Conservation (phyloP, 1,140 invertebrate genomes). For the Listronotus oregonensis region DNA sequence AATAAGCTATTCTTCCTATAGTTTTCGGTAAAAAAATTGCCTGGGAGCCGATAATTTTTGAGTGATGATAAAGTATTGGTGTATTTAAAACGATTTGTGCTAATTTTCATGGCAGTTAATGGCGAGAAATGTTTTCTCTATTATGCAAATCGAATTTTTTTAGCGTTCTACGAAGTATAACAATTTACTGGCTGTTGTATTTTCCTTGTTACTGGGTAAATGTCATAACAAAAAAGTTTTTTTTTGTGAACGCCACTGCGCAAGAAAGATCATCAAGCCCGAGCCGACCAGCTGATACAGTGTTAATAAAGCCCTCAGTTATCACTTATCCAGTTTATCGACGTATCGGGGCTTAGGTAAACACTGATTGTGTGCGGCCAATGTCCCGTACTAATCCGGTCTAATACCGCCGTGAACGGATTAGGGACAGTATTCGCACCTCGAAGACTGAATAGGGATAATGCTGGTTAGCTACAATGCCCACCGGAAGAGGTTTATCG, state of each 20-base stretch:
- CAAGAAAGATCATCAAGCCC: background rate
- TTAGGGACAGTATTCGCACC: conserved; percentile 43
- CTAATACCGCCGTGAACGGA: conserved; percentile 38
- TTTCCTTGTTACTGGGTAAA: too few species aligned
- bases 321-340: conserved; percentile 41
- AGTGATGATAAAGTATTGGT: too few species aligned
- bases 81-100: too few species aligned
- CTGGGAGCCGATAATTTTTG: too few species aligned
- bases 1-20: too few species aligned
- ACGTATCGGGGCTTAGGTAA: conserved; percentile 47
- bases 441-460: conserved; percentile 32
- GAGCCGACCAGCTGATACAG: conserved; percentile 24
- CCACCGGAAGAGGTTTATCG: conserved; percentile 38
- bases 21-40: too few species aligned
- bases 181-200: too few species aligned
- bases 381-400: conserved; percentile 45
- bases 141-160: too few species aligned
- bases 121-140: too few species aligned
- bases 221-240: too few species aligned
- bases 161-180: too few species aligned
- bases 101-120: too few species aligned
- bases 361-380: conserved; percentile 45
- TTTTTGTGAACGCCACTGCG: background rate
- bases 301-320: conserved; percentile 35
- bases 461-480: conserved; percentile 26